Evolutionary conservation across 2,113 vertebrate species (phyloP), one percentile per base, ranked within the genome.

Genomic region (Cromileptes altivelis): DNA sequence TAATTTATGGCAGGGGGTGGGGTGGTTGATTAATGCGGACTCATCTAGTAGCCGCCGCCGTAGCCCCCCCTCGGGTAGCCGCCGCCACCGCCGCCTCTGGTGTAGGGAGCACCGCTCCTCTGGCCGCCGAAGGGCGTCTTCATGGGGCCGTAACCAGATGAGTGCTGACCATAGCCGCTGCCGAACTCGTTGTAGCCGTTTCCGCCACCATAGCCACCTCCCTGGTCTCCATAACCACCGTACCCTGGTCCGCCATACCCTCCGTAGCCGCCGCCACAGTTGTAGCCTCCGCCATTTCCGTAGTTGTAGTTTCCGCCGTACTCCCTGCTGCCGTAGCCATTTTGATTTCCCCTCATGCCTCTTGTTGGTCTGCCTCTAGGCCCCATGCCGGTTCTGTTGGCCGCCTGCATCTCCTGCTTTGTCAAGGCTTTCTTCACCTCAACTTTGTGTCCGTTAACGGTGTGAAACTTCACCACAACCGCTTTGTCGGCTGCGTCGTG

Each of bases 401-500:
- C 89, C 1, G 92, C 91, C 57, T 94, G 93, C 91, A 95, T 94
- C 88, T 98, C 97, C 89, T 98, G 97, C 86, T 97, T 97, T 67
- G 97, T 97, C 50, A 98, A 95, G 18, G 97, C 97, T 70, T 98
- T 98, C 94, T 98, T 98, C 53, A 98, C 97, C 87, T 98, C 97
- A 45, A 98, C 97, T 75, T 97, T 97, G 86, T 97, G 96, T 91
- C 97, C 97, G 64, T 97, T 97, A 70, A 98, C 96, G 0, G 96
- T 97, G 81, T 98, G 97, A 71, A 97, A 98, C 87, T 98, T 98
- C n/a, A 97, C 95, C 63, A 98, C 97, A 0, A 97, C 97, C 10
- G 97, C 97, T 89, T 99, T 99, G 70, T 99, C 98, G 3, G 98
- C 98, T 0, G 98, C 96, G 87, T 98, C 98, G 94, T 98, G 96